Base-by-base conservation (phyloP, 2,797 vertebrate genomes). In the Bradypodion pumilum region DNA sequence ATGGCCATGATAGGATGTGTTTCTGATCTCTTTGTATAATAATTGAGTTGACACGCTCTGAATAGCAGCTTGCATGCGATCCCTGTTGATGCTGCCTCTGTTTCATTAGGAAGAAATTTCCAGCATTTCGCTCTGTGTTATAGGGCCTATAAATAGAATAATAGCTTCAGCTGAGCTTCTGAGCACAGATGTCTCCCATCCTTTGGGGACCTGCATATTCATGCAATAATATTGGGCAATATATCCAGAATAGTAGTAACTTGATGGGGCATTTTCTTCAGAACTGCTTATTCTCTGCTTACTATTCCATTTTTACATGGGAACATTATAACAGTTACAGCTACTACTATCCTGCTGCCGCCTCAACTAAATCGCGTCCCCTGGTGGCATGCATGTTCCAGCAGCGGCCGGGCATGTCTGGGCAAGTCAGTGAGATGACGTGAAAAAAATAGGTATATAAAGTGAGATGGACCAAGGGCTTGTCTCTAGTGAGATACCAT, bases 131-230 rank as follows among this genome's bases (percentile, higher is more conserved):
- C 32, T 25, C 46, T n/a, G n/a, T 74, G 25, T 27, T 56, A 46
- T 25, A 52, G 42, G 7, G 16, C 32, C 83, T 85, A 66, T 85
- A 74, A 65, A 74, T 84, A 84, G 75, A 74, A 84, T 65, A 84
- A 84, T 65, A n/a, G 69, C 42, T 73, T n/a, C 59, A 35, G 37
- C 29, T 63, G 60, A 66, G 59, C 46, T 59, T 80, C 40, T 74
- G 73, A 56, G 74, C 78, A 56, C 44, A 80, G 77, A 35, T 85
- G 70, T 59, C 29, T 56, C 46, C 29, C 27, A 66, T 75, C 65
- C 81, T 52, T 65, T 52, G 35, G 42, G n/a, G 40, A 46, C 59
- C 19, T 63, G 7, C n/a, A 63, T 12, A 35, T 46, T 63, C 27
- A 9, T 7, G 25, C 23, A n/a, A n/a, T n/a, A n/a, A n/a, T n/a